Evolutionary conservation across 2,113 vertebrate species (phyloP).

Genomic region (Dipodomys spectabilis): DNA sequence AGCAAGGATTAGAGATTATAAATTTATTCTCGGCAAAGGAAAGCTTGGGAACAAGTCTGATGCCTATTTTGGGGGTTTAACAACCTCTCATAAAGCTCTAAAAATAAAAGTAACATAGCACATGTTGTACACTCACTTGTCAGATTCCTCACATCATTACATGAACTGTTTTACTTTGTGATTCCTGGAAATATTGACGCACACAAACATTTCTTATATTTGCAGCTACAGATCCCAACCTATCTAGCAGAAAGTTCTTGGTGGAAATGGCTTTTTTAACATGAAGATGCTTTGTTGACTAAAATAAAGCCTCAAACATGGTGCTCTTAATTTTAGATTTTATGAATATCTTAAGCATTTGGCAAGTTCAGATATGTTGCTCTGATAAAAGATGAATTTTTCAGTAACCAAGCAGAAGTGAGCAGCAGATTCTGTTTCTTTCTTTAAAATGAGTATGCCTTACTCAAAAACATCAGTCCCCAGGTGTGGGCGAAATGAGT

Average conservation of each 20-base stretch:
- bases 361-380: background rate
- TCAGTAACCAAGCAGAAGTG: background rate
- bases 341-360: background rate
- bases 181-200: constrained; percentile 29
- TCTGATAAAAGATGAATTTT: background rate
- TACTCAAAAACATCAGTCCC: background rate
- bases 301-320: background rate
- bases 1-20: background rate
- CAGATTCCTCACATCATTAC: background rate
- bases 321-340: background rate
- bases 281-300: background rate
- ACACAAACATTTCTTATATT: background rate
- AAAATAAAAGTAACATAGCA: constrained; percentile 38
- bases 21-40: background rate
- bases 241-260: background rate
- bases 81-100: background rate
- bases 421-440: background rate
- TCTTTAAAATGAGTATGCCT: background rate
- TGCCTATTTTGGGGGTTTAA: background rate
- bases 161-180: background rate
- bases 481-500: background rate
- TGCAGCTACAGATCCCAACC: background rate
- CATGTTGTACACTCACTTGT: background rate
- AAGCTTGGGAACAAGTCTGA: background rate
- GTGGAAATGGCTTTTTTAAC: constrained; percentile 13